These are phyloP conservation scores for Proisotoma minuta DNA, from an alignment of 2,888 invertebrate species.

Conservation along the genomic window DNA sequence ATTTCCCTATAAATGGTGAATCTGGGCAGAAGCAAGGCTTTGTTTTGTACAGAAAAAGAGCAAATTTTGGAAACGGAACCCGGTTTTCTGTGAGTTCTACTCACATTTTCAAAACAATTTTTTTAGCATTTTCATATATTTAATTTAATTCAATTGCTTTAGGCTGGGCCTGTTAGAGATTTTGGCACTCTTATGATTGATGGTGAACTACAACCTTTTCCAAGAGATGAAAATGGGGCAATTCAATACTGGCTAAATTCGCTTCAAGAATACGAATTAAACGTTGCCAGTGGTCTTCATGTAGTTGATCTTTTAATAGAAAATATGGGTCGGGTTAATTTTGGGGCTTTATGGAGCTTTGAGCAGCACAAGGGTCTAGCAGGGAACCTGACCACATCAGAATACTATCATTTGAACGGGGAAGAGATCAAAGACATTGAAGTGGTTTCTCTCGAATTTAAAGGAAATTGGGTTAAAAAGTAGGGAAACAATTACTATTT, in stretches of 20 bases:
- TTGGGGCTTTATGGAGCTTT: slow-evolving; percentile 51
- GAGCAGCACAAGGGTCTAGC: slow-evolving; percentile 53
- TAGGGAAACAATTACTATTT: slow-evolving; percentile 31
- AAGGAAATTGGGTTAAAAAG: slow-evolving; percentile 52
- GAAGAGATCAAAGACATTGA: slow-evolving; percentile 52
- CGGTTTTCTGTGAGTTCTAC: not conserved
- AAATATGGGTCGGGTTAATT: slow-evolving; percentile 55
- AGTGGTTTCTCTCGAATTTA: slow-evolving; percentile 57
- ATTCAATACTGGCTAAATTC: slow-evolving; percentile 7
- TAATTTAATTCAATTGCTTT: not conserved
- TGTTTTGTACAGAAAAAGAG: slow-evolving; percentile 55
- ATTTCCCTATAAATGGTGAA: slow-evolving; percentile 44
- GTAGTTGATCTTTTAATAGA: slow-evolving; percentile 53
- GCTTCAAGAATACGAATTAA: slow-evolving; percentile 4
- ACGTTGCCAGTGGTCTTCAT: slow-evolving; percentile 8
- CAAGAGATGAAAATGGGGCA: slow-evolving; percentile 8
- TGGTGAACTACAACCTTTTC: slow-evolving; percentile 48
- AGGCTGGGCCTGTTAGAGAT: slow-evolving; percentile 54
- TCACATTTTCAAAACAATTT: not conserved
- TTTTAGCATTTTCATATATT: not conserved
- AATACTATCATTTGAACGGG: slow-evolving; percentile 52
- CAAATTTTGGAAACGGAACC: not conserved
- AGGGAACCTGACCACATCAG: slow-evolving; percentile 47
- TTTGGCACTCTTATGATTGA: slow-evolving; percentile 56
- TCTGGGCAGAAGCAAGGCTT: slow-evolving; percentile 60